Evolutionary conservation across 2,113 vertebrate species (phyloP).

Genomic region (Grus americana): DNA sequence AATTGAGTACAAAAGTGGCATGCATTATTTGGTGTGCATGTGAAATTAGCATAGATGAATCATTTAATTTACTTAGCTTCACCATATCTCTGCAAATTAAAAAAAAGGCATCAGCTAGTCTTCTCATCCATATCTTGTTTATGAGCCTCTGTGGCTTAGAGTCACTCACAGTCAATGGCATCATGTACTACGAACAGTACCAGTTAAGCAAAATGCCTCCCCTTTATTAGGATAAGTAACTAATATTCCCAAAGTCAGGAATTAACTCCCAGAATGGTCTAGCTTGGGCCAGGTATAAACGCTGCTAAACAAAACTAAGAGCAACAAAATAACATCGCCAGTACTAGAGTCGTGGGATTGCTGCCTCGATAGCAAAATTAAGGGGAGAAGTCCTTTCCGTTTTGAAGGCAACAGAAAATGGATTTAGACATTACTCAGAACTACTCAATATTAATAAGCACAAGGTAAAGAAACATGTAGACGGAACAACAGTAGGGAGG

Average conservation of each 20-base stretch:
- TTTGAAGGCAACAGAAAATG: not conserved
- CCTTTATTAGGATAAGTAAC: not conserved
- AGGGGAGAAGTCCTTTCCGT: not conserved
- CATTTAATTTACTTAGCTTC: slow-evolving; percentile 9
- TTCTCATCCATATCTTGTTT: slow-evolving; percentile 17
- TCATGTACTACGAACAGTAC: not conserved
- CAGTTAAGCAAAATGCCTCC: not conserved
- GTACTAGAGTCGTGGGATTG: not conserved
- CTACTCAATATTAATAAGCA: not conserved
- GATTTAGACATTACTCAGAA: not conserved
- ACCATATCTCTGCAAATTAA: not conserved
- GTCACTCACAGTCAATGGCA: not conserved
- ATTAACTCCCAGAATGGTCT: not conserved
- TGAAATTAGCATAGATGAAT: slow-evolving; percentile 10
- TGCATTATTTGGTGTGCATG: not conserved
- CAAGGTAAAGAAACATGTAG: not conserved
- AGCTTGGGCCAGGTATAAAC: not conserved
- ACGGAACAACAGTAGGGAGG: not conserved
- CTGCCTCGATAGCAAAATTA: not conserved
- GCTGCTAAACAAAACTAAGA: not conserved
- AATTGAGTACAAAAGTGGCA: not conserved
- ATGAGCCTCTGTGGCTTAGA: not conserved
- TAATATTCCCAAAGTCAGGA: not conserved
- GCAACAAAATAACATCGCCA: not conserved
- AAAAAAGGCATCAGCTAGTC: not conserved